phyloP scores from a whole-genome alignment of 2,113 vertebrate genomes.

The Jaculus jaculus region DNA sequence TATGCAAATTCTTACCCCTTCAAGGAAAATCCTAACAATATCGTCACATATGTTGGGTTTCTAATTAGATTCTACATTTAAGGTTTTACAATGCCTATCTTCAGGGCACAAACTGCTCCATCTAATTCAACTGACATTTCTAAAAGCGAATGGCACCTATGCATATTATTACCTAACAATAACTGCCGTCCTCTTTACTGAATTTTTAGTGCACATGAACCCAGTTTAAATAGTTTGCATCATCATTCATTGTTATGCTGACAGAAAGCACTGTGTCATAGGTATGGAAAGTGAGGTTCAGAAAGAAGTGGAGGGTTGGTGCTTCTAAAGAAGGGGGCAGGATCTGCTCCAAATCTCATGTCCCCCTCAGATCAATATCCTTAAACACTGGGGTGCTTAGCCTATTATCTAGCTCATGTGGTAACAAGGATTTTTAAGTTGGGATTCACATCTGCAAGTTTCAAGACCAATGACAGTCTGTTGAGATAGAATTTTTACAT shows the following conservation, averaged over 20 bases:
- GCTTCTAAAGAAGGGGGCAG: background rate
- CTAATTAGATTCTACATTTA: conserved; percentile 59
- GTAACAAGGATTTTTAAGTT: background rate
- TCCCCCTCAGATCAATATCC: background rate
- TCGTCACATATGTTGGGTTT: conserved; percentile 54
- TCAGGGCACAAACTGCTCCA: conserved; percentile 55
- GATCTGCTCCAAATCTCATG: background rate
- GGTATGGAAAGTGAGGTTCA: background rate
- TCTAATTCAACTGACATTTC: conserved; percentile 66
- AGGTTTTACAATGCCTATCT: conserved; percentile 60
- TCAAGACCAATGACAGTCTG: background rate
- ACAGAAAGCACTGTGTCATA: background rate
- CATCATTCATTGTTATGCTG: background rate
- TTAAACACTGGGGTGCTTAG: background rate
- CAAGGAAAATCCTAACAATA: conserved; percentile 64
- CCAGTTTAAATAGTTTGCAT: conserved; percentile 36
- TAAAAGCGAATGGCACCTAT: conserved; percentile 42
- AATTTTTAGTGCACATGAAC: conserved; percentile 51
- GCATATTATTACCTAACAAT: conserved; percentile 1
- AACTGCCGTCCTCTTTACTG: conserved; percentile 17
- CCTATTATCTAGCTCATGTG: background rate
- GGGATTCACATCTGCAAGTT: background rate
- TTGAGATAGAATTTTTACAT: conserved; percentile 27
- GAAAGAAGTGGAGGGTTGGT: background rate
- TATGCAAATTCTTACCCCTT: conserved; percentile 63